Evolutionary conservation across 2,888 invertebrate species (phyloP).

Genomic region (Drosophila mimica): DNA sequence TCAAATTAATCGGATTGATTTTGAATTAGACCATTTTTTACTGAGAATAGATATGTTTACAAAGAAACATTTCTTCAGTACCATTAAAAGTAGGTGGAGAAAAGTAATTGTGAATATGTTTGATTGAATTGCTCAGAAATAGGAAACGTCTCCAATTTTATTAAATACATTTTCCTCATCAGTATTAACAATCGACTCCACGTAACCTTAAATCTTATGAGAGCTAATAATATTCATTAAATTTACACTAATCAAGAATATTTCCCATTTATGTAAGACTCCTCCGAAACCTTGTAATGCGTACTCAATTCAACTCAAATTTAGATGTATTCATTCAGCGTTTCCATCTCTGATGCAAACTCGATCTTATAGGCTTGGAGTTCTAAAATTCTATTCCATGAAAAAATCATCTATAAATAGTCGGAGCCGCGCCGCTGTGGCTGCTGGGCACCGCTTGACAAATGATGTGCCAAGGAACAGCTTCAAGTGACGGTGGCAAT

Average conservation of each 20-base stretch:
- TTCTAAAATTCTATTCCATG: conserved; percentile 24
- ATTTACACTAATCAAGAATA: background rate
- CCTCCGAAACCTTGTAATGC: background rate
- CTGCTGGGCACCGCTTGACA: conserved; percentile 69
- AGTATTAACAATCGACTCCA: background rate
- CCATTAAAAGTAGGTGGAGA: background rate
- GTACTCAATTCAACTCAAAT: background rate
- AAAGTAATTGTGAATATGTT: too few species aligned
- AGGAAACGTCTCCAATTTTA: fast-evolving
- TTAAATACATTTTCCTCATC: background rate
- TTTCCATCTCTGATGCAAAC: conserved; percentile 21
- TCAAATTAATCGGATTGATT: background rate
- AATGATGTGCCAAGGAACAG: conserved; percentile 83
- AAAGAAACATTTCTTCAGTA: background rate
- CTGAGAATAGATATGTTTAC: background rate
- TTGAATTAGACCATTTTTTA: background rate
- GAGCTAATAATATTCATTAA: background rate
- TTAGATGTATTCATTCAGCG: background rate
- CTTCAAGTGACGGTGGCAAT: conserved; percentile 83
- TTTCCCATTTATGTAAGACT: background rate
- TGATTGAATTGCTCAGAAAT: background rate
- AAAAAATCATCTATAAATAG: conserved; percentile 57
- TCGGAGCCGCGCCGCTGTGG: conserved; percentile 32
- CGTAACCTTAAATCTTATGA: background rate
- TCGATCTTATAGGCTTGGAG: conserved; percentile 14